Base-by-base conservation (phyloP, 2,888 invertebrate species). In the Drosophila tripunctata region DNA sequence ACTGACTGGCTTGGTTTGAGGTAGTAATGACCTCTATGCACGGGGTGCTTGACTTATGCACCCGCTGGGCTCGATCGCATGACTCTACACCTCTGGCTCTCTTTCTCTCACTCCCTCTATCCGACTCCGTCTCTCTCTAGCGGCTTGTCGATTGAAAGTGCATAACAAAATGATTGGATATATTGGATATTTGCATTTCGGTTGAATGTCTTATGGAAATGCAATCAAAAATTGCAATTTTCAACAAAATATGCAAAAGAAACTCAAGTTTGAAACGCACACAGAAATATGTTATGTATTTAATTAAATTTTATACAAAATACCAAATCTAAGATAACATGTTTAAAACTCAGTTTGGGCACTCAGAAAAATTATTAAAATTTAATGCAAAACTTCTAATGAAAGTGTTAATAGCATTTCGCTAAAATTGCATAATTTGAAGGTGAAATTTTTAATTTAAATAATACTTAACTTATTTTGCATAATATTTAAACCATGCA, bases 1-100 rank as follows among this genome's bases (percentile, higher is more conserved):
- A 36, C 24, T 50, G 48, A 47, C 36, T 36, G 48, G 21, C 38
- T 51, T 61, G 43, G 51, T 45, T 47, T 66, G 74, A 66, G 69
- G 80, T 84, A 81, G 74, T 81, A 81, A 81, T 85, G 85, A 81
- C 76, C 81, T 82, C 70, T 78, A 63, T 54, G 64, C 47, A 41
- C 45, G 80, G 68, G 80, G 82, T 81, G 82, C 60, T 81, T 81
- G 82, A 85, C 85, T 81, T 69, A 47, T 81, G 70, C 63, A 22
- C 45, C 67, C 56, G 51, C 17, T 35, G 50, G 44, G 36, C 12
- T 5, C 72, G 64, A 81, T 75, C 66, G 64, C 48, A 38, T 54
- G 44, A 36, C 60, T 40, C 55, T 52, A 27, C 35, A 31, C 10
- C 27, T 10, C 10, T 8, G 10, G 8, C 10, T 10, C 27, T 1